Evolutionary conservation across 2,888 invertebrate species (phyloP).

Genomic region (Caenorhabditis doughertyi): DNA sequence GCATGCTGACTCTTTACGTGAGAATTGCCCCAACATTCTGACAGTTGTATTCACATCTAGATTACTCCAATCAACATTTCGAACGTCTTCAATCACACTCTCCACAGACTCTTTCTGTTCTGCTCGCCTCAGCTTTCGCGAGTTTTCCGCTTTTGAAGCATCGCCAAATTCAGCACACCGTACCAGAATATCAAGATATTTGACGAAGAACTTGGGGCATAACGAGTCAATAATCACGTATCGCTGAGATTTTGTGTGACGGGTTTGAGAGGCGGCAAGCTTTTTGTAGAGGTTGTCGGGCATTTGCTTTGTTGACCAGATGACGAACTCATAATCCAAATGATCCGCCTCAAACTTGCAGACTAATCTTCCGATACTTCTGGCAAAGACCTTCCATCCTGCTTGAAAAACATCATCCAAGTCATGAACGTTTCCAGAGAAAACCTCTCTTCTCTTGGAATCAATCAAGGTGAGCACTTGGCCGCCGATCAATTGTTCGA

Average conservation of each 20-base stretch:
- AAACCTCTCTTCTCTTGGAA: constrained; percentile 54
- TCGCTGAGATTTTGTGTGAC: constrained; percentile 28
- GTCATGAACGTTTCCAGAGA: constrained; percentile 45
- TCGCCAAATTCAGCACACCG: constrained; percentile 66
- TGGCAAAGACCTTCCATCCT: constrained; percentile 59
- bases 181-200: constrained; percentile 60
- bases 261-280: constrained; percentile 15
- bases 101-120: constrained; percentile 44
- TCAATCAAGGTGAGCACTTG: constrained; percentile 59
- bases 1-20: constrained; percentile 58
- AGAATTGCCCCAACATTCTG: constrained; percentile 62
- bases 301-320: constrained; percentile 62
- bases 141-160: constrained; percentile 35
- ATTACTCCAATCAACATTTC: constrained; percentile 61
- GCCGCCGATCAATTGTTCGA: constrained; percentile 63
- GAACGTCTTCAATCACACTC: constrained; percentile 59
- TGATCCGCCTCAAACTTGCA: constrained; percentile 60
- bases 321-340: constrained; percentile 60
- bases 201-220: constrained; percentile 56
- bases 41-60: constrained; percentile 61
- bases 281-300: constrained; percentile 26
- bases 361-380: constrained; percentile 53
- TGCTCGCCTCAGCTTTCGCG: neutral
- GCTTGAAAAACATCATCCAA: constrained; percentile 60
- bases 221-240: constrained; percentile 55